These are phyloP conservation scores for Teleogryllus oceanicus DNA, from an alignment of 2,888 invertebrate genomes.

Conservation along the genomic window DNA sequence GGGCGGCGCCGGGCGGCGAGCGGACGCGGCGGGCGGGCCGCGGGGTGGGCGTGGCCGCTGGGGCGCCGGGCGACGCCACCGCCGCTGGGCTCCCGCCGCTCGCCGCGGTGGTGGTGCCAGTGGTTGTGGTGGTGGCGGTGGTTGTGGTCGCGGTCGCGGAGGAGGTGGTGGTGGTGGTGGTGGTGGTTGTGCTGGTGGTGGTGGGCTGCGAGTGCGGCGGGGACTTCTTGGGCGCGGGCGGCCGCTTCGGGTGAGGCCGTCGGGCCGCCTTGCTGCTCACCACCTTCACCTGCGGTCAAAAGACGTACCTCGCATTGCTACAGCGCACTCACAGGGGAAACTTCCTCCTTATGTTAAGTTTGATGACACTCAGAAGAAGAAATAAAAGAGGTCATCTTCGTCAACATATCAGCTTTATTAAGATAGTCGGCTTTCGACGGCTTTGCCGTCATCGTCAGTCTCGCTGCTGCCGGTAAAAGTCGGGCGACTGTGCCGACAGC, in stretches of 20 bases:
- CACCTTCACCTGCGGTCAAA: background rate
- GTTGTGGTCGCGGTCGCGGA: too few relatives aligned
- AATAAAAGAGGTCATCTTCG: too few relatives aligned
- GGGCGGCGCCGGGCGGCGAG: constrained; percentile 3
- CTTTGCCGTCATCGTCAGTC: too few relatives aligned
- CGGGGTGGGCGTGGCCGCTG: background rate
- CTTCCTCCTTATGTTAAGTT: too few relatives aligned
- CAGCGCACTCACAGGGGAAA: too few relatives aligned
- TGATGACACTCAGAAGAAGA: too few relatives aligned
- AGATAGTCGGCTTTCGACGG: too few relatives aligned
- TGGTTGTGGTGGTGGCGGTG: too few relatives aligned
- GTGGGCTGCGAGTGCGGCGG: background rate
- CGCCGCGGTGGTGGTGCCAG: too few relatives aligned
- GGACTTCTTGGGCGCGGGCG: background rate
- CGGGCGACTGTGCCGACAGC: too few relatives aligned
- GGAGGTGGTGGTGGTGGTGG: background rate
- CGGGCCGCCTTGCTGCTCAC: background rate
- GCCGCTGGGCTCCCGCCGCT: background rate
- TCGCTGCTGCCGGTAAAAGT: too few relatives aligned
- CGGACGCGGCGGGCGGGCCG: background rate
- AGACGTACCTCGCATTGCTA: background rate
- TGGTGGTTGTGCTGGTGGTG: background rate
- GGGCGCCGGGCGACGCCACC: background rate
- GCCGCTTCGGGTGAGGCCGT: background rate
- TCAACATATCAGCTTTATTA: too few relatives aligned